phyloP scores from a whole-genome alignment of 2,797 vertebrate genomes.

The Bufotes viridis region DNA sequence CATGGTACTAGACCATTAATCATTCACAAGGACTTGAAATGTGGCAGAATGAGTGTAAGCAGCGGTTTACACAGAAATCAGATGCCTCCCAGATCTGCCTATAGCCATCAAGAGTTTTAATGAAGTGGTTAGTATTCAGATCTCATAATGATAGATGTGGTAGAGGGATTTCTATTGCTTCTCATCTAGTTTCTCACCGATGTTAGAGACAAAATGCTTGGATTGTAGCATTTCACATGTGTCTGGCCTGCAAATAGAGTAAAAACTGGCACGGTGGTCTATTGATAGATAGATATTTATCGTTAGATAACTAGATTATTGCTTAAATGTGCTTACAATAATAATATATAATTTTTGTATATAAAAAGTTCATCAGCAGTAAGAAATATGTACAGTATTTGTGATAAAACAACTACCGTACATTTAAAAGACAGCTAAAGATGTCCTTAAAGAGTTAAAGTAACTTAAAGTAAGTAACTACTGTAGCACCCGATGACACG shows the following conservation, averaged over 20 bases:
- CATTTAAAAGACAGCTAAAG: too few relatives aligned
- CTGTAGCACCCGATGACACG: too few relatives aligned
- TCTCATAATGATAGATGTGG: slow-evolving; percentile 21
- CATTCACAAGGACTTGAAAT: slow-evolving; percentile 21
- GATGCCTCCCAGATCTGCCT: slow-evolving; percentile 25
- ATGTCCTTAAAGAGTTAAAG: too few relatives aligned
- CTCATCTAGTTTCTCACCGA: slow-evolving; percentile 6
- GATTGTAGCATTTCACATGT: neutral
- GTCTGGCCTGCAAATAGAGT: neutral
- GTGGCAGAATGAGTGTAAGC: slow-evolving; percentile 25
- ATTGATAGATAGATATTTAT: neutral
- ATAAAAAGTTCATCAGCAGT: neutral
- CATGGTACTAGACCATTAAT: slow-evolving; percentile 19
- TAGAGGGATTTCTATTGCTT: slow-evolving; percentile 21
- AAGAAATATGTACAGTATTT: neutral
- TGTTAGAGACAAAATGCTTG: neutral
- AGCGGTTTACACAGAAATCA: slow-evolving; percentile 6
- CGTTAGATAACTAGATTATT: neutral
- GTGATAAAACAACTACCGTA: neutral
- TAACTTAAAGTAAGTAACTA: too few relatives aligned
- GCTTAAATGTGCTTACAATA: neutral
- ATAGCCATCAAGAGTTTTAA: slow-evolving; percentile 13
- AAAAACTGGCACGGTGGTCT: neutral
- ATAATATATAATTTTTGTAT: neutral
- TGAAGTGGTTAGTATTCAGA: slow-evolving; percentile 30